These are phyloP conservation scores for Phrixothrix hirtus DNA, from an alignment of 2,888 invertebrate species.

Conservation along the genomic window DNA sequence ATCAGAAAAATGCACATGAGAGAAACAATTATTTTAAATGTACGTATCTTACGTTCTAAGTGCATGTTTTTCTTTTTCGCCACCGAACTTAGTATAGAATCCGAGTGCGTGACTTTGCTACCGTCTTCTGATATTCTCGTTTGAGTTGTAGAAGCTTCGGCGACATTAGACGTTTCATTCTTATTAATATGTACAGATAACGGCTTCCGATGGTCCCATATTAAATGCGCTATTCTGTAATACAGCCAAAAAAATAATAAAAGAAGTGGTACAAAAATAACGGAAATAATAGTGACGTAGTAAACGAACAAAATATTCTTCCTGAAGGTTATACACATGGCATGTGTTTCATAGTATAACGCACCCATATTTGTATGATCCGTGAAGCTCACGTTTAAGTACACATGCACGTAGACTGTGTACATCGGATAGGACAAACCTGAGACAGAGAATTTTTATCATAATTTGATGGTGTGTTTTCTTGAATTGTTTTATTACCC, in stretches of 20 bases:
- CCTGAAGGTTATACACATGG: slow-evolving; percentile 41
- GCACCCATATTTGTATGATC: slow-evolving; percentile 35
- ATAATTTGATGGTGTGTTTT: no score
- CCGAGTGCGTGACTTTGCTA: slow-evolving; percentile 21
- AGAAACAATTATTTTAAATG: slow-evolving; percentile 61
- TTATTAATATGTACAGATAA: slow-evolving; percentile 31
- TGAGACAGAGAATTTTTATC: no score
- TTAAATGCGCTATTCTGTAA: slow-evolving; percentile 57
- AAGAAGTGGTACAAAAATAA: slow-evolving; percentile 59
- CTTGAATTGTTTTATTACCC: no score
- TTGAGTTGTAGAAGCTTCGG: slow-evolving; percentile 39
- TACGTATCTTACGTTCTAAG: slow-evolving; percentile 59
- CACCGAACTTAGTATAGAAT: slow-evolving; percentile 6
- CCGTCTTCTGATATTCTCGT: slow-evolving; percentile 35
- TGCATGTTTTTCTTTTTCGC: slow-evolving; percentile 37
- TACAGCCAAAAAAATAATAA: slow-evolving; percentile 59
- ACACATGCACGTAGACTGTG: slow-evolving; percentile 47
- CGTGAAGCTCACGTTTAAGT: slow-evolving; percentile 39
- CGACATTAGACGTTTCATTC: slow-evolving; percentile 32
- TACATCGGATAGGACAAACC: slow-evolving; percentile 55
- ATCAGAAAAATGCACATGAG: slow-evolving; percentile 61
- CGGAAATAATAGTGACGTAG: slow-evolving; percentile 42
- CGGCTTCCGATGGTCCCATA: slow-evolving; percentile 58
- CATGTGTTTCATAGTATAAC: slow-evolving; percentile 39
- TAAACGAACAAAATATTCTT: slow-evolving; percentile 42